Evolutionary conservation across 2,113 vertebrate species (phyloP).

Genomic region (Edolisoma coerulescens): DNA sequence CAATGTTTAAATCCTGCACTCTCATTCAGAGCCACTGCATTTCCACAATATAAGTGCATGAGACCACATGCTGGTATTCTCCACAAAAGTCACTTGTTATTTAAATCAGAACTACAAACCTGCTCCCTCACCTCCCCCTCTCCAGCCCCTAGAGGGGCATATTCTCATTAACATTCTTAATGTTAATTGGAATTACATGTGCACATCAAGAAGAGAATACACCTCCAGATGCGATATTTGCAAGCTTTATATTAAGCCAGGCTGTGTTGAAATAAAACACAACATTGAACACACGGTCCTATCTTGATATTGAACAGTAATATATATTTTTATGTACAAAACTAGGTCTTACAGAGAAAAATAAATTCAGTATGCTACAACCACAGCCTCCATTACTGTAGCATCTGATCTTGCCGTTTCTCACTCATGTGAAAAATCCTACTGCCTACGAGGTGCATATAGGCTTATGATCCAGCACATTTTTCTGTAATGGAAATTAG

Average conservation of each 20-base stretch:
- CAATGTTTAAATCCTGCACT: slow-evolving; percentile 43
- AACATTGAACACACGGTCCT: background rate
- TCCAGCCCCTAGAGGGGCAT: slow-evolving; percentile 45
- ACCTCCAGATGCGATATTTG: slow-evolving; percentile 74
- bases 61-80: slow-evolving; percentile 59
- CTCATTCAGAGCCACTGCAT: slow-evolving; percentile 49
- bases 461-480: slow-evolving; percentile 10
- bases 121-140: slow-evolving; percentile 43
- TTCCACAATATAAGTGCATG: slow-evolving; percentile 55
- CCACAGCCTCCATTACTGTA: background rate
- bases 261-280: slow-evolving; percentile 51
- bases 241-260: slow-evolving; percentile 54
- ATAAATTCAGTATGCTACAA: background rate
- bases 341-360: background rate
- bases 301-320: background rate
- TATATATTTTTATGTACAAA: background rate
- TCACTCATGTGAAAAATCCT: slow-evolving; percentile 1
- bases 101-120: slow-evolving; percentile 70
- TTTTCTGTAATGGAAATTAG: slow-evolving; percentile 2
- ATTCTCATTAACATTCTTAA: slow-evolving; percentile 69
- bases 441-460: background rate
- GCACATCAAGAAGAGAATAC: slow-evolving; percentile 60
- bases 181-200: slow-evolving; percentile 75
- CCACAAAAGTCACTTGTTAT: slow-evolving; percentile 71
- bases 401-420: background rate